Evolutionary conservation across 2,113 vertebrate genomes (phyloP).

Genomic region (Sprattus sprattus): DNA sequence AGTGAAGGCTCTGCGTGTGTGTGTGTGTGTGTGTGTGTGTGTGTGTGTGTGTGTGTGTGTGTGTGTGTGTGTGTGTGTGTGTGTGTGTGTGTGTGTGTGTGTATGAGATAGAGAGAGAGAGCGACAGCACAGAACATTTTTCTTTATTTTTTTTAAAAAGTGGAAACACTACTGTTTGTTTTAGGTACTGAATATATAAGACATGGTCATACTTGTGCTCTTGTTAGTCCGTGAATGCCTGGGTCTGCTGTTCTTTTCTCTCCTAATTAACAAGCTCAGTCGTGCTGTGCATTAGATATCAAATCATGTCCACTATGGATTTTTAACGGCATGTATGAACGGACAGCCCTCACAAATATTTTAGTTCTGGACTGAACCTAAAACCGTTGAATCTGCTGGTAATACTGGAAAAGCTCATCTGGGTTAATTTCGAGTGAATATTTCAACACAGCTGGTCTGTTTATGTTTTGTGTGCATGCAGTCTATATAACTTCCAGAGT

Average conservation of each 20-base stretch:
- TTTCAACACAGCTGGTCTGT: background rate
- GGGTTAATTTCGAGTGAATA: background rate
- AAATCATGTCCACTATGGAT: background rate
- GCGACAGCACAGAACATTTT: background rate
- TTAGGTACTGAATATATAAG: background rate
- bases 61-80: slow-evolving; percentile 45
- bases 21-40: slow-evolving; percentile 17
- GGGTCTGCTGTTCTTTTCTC: background rate
- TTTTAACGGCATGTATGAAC: background rate
- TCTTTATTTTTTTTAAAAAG: background rate
- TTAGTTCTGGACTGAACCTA: background rate
- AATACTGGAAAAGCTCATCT: background rate
- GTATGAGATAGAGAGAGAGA: background rate
- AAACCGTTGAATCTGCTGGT: background rate
- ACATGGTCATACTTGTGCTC: background rate
- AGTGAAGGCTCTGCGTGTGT: slow-evolving; percentile 25
- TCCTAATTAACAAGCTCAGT: background rate
- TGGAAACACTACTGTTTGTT: background rate
- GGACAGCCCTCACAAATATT: background rate
- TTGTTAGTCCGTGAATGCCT: background rate
- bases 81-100: slow-evolving; percentile 47
- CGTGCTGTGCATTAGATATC: background rate
- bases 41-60: slow-evolving; percentile 47
- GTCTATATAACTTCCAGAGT: background rate
- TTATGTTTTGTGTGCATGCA: background rate